Evolutionary conservation across 2,797 vertebrate genomes (phyloP).

Genomic region (Oryzias sinensis): DNA sequence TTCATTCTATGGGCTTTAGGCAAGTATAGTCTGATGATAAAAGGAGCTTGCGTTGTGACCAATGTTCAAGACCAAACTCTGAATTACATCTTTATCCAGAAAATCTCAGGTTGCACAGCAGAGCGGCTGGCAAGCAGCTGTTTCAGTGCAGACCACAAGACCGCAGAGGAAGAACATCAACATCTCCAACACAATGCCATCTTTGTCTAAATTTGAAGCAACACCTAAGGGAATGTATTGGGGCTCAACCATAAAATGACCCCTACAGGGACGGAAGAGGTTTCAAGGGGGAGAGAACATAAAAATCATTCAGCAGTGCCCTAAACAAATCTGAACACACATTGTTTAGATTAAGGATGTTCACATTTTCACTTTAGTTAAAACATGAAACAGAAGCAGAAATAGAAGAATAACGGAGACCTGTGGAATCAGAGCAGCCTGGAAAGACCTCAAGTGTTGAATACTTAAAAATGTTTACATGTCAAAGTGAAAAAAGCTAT

Average conservation of each 20-base stretch:
- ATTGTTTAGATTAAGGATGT: neutral
- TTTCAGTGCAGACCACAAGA: constrained; percentile 18
- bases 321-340: neutral
- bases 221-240: neutral
- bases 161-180: constrained; percentile 15
- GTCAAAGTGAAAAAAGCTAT: too few species aligned
- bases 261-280: neutral
- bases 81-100: constrained; percentile 4
- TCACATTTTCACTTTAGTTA: neutral
- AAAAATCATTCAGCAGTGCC: neutral
- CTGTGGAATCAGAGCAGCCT: too few species aligned
- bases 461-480: too few species aligned
- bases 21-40: too few species aligned
- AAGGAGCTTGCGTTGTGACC: too few species aligned
- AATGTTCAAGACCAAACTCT: neutral
- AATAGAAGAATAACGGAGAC: too few species aligned
- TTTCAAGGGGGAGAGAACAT: neutral
- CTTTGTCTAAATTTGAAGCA: constrained; percentile 4
- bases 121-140: constrained; percentile 8
- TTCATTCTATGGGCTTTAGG: too few species aligned
- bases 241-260: neutral
- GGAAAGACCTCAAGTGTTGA: too few species aligned
- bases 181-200: constrained; percentile 6
- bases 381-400: neutral
- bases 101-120: neutral